Base-by-base conservation (phyloP, 2,888 invertebrate genomes). In the Calliopum simillimum region DNA sequence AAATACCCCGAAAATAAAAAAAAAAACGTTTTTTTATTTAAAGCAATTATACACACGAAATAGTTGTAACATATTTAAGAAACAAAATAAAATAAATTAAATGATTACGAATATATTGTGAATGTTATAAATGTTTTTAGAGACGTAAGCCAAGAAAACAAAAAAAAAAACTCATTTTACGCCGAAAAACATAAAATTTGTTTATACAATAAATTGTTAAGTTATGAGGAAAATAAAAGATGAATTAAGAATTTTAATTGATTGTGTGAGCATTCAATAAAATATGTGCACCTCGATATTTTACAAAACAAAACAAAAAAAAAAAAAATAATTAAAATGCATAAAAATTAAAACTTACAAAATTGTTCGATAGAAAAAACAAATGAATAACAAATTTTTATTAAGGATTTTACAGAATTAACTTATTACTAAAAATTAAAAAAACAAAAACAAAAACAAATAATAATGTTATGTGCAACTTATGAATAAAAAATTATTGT, bases 91-190 rank as follows among this genome's bases (percentile, higher is more conserved):
- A 6, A 58, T 25, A 33, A 16, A 33, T 33, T 4, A 33, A 33
- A 33, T 33, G 33, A 33, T 33, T 33, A 53, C 23, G 43, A 11
- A 65, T 25, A 66, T 66, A 67, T 67, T 66, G 58, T 66, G 47
- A 66, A 67, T 67, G 49, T 59, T 67, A 67, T 67, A 33, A 56
- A 49, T 67, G 59, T 67, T 59, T 67, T 59, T 59, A 67, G 41
- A 12, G 41, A 12, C n/a, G 41, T 53, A 53, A 19, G 41, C 8
- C 5, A 1, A 33, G 6, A 33, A 33, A 33, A 4, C 4, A 33
- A 33, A 33, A 33, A 33, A 6, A 33, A 33, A 33, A 33, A 19
- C 19, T 61, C 44, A 46, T 47, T 56, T 56, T 56, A 58, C 44
- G 46, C 46, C 56, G 47, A 56, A 44, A 41, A 13, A 25, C 46